Evolutionary conservation across 1,140 invertebrate species (phyloP), one percentile per base, ranked within the genome.

Genomic region (Belonocnema kinseyi): DNA sequence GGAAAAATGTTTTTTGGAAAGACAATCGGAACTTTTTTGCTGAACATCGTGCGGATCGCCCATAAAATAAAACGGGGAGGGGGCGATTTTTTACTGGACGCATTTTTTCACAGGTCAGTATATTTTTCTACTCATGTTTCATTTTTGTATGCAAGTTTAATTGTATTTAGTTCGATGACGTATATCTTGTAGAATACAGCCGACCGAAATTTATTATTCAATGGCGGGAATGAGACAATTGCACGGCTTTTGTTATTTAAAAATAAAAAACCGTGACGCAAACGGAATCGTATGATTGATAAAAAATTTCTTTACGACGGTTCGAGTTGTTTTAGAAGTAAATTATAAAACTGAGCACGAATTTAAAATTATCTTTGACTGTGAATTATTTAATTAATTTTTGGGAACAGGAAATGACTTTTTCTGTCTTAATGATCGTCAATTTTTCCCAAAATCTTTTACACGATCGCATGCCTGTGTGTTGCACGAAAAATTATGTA

Each of bases 101-200:
- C 85, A 82, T 87, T 88, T 84, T 83, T 83, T 82, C 76, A 81
- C 83, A 88, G 87, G 87, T 89, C 81, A 88, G 86, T 89, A 89
- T 87, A 72, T 80, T 85, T 87, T 87, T 85, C 82, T 79, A 75
- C 80, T 66, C 61, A 66, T 66, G 61, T 66, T 26, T 66, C 26
- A 66, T 66, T 66, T 40, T 66, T 66, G 26, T 66, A 40, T 66
- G 61, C 61, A 17, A 61, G 58, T 61, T n/a, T 66, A 40, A 66
- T 66, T 66, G 61, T 66, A 14, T 13, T 61, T 61, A 21, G 10
- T 33, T 33, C 10, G 10, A 13, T 66, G 46, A 66, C 13, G 21
- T 66, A 66, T 40, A 14, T 66, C 26, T 14, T 66, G 5, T 66
- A 66, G 13, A 46, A 66, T 66, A 7, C 4, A 40, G 33, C 26